Evolutionary conservation across 2,113 vertebrate genomes (phyloP).

Genomic region (Sylvicapra grimmia): DNA sequence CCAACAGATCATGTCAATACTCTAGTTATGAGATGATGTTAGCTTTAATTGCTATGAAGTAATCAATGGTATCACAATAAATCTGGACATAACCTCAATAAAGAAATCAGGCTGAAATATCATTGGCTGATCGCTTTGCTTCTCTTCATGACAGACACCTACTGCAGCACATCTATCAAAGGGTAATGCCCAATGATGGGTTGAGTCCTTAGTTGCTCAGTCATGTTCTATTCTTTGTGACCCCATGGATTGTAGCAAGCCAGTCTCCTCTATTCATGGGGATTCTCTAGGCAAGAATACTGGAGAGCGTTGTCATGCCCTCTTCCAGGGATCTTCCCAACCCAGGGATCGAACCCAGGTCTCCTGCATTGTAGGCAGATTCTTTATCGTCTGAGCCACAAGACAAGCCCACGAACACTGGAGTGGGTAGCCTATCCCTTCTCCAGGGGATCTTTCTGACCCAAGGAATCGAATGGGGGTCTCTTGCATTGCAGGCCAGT

Average conservation of each 20-base stretch:
- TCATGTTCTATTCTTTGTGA: not conserved
- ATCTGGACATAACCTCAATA: not conserved
- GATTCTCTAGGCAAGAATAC: not conserved
- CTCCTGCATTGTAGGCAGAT: not conserved
- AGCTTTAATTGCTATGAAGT: not conserved
- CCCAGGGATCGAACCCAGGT: not conserved
- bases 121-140: not conserved
- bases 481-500: not conserved
- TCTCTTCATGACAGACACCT: not conserved
- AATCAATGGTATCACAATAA: not conserved
- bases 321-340: not conserved
- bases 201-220: not conserved
- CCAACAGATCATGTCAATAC: not conserved
- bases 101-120: not conserved
- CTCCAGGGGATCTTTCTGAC: not conserved
- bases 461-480: accelerated
- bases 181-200: not conserved
- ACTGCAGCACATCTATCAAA: not conserved
- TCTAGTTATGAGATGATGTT: not conserved
- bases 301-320: not conserved
- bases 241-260: accelerated
- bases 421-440: not conserved
- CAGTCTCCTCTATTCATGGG: not conserved
- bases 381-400: not conserved
- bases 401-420: not conserved